Conservation (phyloP, 1,140 invertebrate species). For the Hylaeus anthracinus region DNA sequence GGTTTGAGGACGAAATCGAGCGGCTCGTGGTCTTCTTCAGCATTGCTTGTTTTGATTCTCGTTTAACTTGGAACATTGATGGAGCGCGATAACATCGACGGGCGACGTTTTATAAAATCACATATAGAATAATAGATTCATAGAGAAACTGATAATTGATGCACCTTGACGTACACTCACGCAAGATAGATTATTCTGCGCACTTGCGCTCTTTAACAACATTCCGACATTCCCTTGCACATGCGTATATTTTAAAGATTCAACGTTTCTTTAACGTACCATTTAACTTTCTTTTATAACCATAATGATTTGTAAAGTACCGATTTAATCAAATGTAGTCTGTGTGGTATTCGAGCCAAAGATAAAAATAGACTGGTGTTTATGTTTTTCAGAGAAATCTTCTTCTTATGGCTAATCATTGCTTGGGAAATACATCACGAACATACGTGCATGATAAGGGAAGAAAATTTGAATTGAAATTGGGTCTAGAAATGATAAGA, state of each 20-base stretch:
- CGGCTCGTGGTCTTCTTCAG: constrained; percentile 31
- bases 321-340: too few species aligned
- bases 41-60: constrained; percentile 56
- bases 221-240: constrained; percentile 1
- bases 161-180: constrained; percentile 11
- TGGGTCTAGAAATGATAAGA: too few species aligned
- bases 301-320: too few species aligned
- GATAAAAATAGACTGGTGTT: too few species aligned
- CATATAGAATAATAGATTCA: constrained; percentile 29
- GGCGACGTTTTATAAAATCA: constrained; percentile 31
- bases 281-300: too few species aligned
- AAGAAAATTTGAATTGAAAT: too few species aligned
- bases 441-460: too few species aligned
- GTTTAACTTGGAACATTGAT: constrained; percentile 31
- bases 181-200: constrained; percentile 40
- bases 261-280: too few species aligned
- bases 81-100: constrained; percentile 1
- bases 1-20: constrained; percentile 14
- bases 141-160: constrained; percentile 22
- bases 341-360: too few species aligned
- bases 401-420: too few species aligned
- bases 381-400: too few species aligned
- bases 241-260: constrained; percentile 31
- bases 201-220: constrained; percentile 31
- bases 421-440: too few species aligned